A percentile compares a stretch with the other conserved stretches of the same genome.
These are phyloP conservation scores for Cylloceria caligata DNA, from an alignment of 2,888 invertebrate genomes.

Conservation along the genomic window DNA sequence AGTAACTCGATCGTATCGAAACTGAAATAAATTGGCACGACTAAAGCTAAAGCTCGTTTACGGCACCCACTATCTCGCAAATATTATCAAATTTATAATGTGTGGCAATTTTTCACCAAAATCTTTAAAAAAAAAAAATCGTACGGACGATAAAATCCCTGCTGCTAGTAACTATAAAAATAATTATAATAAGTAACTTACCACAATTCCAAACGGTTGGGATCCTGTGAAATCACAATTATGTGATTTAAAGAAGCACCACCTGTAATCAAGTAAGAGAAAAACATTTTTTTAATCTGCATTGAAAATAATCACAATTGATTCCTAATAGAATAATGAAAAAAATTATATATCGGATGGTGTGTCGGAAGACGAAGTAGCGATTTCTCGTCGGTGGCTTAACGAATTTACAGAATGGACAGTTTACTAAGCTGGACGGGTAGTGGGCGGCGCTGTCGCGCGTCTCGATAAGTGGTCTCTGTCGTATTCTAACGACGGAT, in stretches of 20 bases:
- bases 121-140: no score
- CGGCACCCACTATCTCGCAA: no score
- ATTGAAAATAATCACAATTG: background rate
- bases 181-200: constrained; percentile 17
- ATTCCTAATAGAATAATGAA: background rate
- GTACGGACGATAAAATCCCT: no score
- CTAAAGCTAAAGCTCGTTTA: no score
- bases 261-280: constrained; percentile 52
- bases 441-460: constrained; percentile 51
- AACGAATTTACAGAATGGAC: constrained; percentile 50
- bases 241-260: constrained; percentile 16
- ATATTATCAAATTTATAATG: no score
- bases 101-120: no score
- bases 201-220: constrained; percentile 29
- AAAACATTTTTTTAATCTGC: background rate
- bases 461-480: constrained; percentile 53
- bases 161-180: background rate
- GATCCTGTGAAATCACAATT: constrained; percentile 21
- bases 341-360: background rate
- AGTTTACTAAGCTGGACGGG: constrained; percentile 51
- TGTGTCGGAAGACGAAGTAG: constrained; percentile 19
- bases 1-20: no score
- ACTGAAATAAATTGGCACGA: no score
- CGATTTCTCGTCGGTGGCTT: constrained; percentile 22
- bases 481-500: constrained; percentile 52